Evolutionary conservation across 2,888 invertebrate genomes (phyloP), one percentile per base, ranked within the genome.

Genomic region (Agriotes lineatus): DNA sequence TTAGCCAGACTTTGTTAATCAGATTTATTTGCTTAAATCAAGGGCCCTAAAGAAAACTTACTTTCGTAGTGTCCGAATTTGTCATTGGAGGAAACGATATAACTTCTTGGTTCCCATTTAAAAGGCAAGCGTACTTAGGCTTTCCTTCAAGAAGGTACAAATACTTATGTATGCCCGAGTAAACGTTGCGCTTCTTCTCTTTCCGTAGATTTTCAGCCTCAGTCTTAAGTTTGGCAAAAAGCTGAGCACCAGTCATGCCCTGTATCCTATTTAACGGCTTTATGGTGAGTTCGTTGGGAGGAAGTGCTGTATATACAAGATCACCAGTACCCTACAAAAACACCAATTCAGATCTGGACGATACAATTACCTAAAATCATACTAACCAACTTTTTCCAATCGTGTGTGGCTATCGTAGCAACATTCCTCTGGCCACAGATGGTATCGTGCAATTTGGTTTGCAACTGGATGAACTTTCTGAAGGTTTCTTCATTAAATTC

Each of bases 71-170:
- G 59, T 95, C 94, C 65, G 93, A 90, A 84, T 96, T 95, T 16
- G 95, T 95, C 75, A 96, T 92, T 0, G 96, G 95, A 9, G 95
- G 95, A 80, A 96, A 92, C 39, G 95, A 95, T 76, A 96, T 91
- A 1, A 94, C 92, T 69, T 86, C 87, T 1, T 88, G 87, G 9
- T 86, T 85, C 3, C 87, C 84, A 79, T 93, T 92, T 72, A 89
- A 77, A 39, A 95, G 81, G 77, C 92, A 94, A 0, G 95, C 92
- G 81, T 91, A 95, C 37, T 88, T 82, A 0, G 89, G 85, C 80
- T 93, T 91, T 37, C 92, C 93, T 81, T 93, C 92, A 70, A 96
- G 82, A 18, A 95, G 82, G 79, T 94, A 91, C 69, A 96, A 83
- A 83, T 93, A 95, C 89, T 93, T 94, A 80, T 95, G 93, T 72